Percentiles rank a stretch among this genome's conserved stretches.
phyloP scores from a whole-genome alignment of 2,888 invertebrate species.

The Nomada lathburiana region DNA sequence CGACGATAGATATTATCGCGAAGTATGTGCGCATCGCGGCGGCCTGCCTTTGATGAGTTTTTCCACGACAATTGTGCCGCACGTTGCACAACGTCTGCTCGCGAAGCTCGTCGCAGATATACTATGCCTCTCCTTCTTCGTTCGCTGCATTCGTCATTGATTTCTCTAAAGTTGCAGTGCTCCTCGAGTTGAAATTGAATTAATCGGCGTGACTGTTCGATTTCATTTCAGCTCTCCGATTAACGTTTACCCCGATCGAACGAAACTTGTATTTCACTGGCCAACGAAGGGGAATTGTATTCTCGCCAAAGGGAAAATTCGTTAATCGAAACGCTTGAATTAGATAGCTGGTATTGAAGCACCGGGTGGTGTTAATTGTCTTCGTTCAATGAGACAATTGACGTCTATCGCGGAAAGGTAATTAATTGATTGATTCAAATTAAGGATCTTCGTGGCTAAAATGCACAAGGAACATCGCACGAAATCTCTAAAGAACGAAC shows the following conservation, averaged over 20 bases:
- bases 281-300: no score
- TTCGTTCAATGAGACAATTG: neutral
- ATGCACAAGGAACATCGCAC: no score
- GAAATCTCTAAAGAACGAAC: neutral
- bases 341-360: neutral
- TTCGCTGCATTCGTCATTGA: neutral
- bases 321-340: neutral
- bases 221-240: no score
- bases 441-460: no score
- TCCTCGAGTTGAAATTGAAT: no score
- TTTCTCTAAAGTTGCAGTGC: neutral
- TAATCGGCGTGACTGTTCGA: no score
- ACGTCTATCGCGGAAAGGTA: neutral
- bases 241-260: no score
- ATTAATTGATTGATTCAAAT: neutral
- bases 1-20: constrained; percentile 36
- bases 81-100: constrained; percentile 33
- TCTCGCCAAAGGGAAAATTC: neutral
- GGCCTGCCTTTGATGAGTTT: constrained; percentile 53
- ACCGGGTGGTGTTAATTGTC: neutral
- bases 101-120: constrained; percentile 2
- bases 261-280: no score
- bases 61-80: constrained; percentile 8
- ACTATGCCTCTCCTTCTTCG: neutral
- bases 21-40: constrained; percentile 17